Conservation (phyloP, 2,888 invertebrate species). For the Parnassius smintheus region DNA sequence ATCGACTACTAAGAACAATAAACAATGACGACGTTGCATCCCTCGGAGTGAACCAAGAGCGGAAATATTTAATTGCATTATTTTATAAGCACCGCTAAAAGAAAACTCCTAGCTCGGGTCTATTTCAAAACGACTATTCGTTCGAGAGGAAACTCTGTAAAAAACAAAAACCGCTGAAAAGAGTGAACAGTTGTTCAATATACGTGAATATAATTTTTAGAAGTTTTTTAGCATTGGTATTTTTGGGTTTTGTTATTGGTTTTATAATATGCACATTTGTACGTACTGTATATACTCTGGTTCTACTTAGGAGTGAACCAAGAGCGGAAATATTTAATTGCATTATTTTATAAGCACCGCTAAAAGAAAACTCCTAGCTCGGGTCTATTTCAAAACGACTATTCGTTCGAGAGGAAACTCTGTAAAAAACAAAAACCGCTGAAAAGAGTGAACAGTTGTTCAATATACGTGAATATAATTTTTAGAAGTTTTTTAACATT, state of each 20-base stretch:
- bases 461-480: conserved; percentile 29
- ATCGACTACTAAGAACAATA: neutral
- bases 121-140: neutral
- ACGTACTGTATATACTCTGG: no score
- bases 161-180: conserved; percentile 30
- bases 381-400: conserved; percentile 9
- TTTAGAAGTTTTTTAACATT: no score
- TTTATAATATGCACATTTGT: no score
- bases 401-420: conserved; percentile 7
- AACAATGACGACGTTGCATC: conserved; percentile 13
- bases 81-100: conserved; percentile 33
- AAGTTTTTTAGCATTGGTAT: no score
- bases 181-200: conserved; percentile 28
- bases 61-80: conserved; percentile 71
- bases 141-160: conserved; percentile 6
- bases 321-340: conserved; percentile 68
- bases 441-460: conserved; percentile 36
- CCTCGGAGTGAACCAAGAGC: conserved; percentile 45
- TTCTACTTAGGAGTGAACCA: conserved; percentile 39
- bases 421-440: conserved; percentile 4
- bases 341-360: conserved; percentile 46
- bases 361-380: conserved; percentile 22
- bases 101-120: conserved; percentile 22
- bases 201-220: conserved; percentile 28
- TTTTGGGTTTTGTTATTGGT: no score